Evolutionary conservation across 2,888 invertebrate genomes (phyloP).

Genomic region (Peribatodes rhomboidaria): DNA sequence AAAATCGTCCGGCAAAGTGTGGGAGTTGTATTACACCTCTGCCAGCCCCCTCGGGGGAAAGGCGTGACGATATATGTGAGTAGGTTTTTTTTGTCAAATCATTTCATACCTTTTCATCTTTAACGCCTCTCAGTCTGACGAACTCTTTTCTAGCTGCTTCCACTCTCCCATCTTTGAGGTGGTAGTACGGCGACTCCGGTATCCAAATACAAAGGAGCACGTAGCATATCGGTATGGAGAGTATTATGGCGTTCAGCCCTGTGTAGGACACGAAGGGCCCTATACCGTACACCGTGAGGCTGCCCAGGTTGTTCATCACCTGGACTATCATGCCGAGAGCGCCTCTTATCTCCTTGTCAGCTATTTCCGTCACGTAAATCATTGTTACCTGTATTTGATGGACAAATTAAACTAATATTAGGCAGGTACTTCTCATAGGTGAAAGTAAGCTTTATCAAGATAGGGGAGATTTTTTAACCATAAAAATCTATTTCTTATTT

Average conservation of each 20-base stretch:
- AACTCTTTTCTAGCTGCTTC: slow-evolving; percentile 79
- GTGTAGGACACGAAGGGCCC: slow-evolving; percentile 83
- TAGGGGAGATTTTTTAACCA: no score
- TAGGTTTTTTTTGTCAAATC: no score
- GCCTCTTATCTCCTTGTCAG: slow-evolving; percentile 82
- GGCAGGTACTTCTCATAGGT: no score
- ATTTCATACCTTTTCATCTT: slow-evolving; percentile 70
- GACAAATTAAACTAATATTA: no score
- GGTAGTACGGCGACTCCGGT: slow-evolving; percentile 88
- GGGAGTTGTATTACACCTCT: no score
- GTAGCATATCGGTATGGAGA: slow-evolving; percentile 79
- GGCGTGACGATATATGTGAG: no score
- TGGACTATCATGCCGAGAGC: slow-evolving; percentile 80
- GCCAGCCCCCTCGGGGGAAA: no score
- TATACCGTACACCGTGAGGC: slow-evolving; percentile 74
- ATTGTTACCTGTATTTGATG: slow-evolving; percentile 71
- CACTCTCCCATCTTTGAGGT: slow-evolving; percentile 82
- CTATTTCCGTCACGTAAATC: slow-evolving; percentile 84
- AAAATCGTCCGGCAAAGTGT: no score
- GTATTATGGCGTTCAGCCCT: slow-evolving; percentile 74
- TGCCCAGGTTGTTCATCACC: slow-evolving; percentile 81
- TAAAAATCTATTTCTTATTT: no score
- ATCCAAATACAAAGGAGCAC: slow-evolving; percentile 83
- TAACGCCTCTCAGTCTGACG: slow-evolving; percentile 74
- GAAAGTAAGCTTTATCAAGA: no score